Conservation (phyloP, 2,113 vertebrate species). For the Perca fluviatilis region DNA sequence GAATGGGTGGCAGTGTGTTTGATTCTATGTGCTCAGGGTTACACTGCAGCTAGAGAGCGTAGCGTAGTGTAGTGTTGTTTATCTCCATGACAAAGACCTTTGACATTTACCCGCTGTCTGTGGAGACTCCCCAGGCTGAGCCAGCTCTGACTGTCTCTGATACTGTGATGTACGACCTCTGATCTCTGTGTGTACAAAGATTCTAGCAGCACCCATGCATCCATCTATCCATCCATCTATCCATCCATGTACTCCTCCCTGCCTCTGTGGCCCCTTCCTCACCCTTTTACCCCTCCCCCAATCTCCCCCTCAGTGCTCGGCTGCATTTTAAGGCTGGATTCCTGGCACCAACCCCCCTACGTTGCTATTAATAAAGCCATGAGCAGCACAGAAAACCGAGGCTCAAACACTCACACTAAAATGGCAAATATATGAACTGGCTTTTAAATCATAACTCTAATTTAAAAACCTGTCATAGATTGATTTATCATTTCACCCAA, state of each 20-base stretch:
- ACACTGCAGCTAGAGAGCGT: not conserved
- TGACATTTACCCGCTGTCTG: slow-evolving; percentile 46
- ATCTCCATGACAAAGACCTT: slow-evolving; percentile 34
- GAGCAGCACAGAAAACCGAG: slow-evolving; percentile 28
- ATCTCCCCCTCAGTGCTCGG: not conserved
- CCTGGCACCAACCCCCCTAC: slow-evolving; percentile 37
- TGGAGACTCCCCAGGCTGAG: slow-evolving; percentile 25
- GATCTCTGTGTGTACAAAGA: not conserved
- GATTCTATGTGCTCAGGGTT: not conserved
- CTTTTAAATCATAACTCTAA: slow-evolving; percentile 1
- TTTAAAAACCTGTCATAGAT: not conserved
- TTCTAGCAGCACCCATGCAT: slow-evolving; percentile 16
- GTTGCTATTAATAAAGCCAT: slow-evolving; percentile 57
- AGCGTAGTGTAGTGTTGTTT: not conserved
- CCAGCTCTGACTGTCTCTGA: not conserved
- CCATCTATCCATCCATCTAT: slow-evolving; percentile 18
- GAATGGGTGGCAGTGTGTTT: too few species aligned
- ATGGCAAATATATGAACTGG: not conserved
- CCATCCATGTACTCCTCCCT: not conserved
- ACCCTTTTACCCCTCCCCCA: slow-evolving; percentile 46
- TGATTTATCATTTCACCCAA: not conserved
- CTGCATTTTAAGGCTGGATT: slow-evolving; percentile 58
- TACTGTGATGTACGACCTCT: slow-evolving; percentile 1
- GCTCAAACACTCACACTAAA: not conserved
- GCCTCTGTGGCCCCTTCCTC: slow-evolving; percentile 45